phyloP scores from a whole-genome alignment of 2,888 invertebrate species.

The Stomorhina lunata region DNA sequence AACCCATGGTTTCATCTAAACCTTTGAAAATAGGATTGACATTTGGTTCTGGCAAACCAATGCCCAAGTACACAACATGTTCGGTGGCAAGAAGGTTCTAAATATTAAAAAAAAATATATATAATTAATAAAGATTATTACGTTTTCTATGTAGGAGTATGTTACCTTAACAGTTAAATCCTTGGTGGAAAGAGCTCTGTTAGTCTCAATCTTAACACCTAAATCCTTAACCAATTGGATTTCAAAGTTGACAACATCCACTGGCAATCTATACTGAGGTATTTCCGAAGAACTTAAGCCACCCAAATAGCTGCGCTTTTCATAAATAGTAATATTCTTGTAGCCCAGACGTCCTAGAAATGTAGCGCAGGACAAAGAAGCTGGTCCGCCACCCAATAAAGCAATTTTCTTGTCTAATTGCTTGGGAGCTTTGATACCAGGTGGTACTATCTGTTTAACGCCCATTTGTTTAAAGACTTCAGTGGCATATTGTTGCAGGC shows the following conservation, averaged over 20 bases:
- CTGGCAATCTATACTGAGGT: constrained; percentile 97
- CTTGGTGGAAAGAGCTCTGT: constrained; percentile 85
- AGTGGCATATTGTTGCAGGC: constrained; percentile 97
- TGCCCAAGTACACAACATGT: constrained; percentile 90
- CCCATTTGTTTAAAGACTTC: constrained; percentile 98
- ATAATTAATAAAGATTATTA: background rate
- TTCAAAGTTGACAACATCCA: constrained; percentile 95
- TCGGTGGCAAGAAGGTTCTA: constrained; percentile 85
- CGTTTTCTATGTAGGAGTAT: background rate
- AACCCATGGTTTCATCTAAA: constrained; percentile 89
- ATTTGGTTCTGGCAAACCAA: constrained; percentile 95
- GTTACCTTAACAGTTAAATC: constrained; percentile 87
- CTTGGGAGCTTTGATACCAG: constrained; percentile 82
- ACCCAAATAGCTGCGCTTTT: constrained; percentile 91
- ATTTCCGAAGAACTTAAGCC: constrained; percentile 97
- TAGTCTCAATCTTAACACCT: constrained; percentile 92
- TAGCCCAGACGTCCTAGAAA: constrained; percentile 97
- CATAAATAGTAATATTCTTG: constrained; percentile 93
- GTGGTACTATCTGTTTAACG: constrained; percentile 91
- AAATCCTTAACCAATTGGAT: constrained; percentile 93
- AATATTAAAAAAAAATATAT: constrained; percentile 66
- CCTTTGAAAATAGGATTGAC: constrained; percentile 87
- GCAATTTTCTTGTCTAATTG: constrained; percentile 84
- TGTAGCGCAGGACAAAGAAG: constrained; percentile 97
- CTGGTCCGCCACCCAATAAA: constrained; percentile 96